Base-by-base conservation (phyloP, 1,140 invertebrate genomes). In the Sipha flava region DNA sequence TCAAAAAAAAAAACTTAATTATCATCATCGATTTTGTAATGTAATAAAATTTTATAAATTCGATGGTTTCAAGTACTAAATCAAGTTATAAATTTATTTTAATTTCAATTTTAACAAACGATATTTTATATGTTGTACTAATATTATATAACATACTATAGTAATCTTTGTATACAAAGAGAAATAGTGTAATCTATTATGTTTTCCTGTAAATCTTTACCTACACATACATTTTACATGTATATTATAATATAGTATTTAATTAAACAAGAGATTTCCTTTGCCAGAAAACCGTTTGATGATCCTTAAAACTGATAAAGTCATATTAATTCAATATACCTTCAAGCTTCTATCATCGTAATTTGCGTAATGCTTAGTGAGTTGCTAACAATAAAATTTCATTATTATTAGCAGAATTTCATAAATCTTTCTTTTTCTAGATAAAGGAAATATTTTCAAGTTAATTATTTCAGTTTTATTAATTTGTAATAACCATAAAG, bases 231-330 rank as follows among this genome's bases (percentile, higher is more conserved):
- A 21, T 3, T 37, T 10, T 21, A 18, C 57, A 34, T 6, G 23
- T 62, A 31, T 31, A 23, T 31, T 23, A 23, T n/a, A n/a, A n/a
- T 43, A 68, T 23, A 12, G 4, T 26, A 26, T 68, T 68, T 68
- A 68, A 68, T 68, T 68, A 43, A 68, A 68, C 64, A 18, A 26
- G 64, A 68, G 21, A 43, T 68, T 40, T 68, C 37, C 34, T 68
- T 43, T 43, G 59, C 10, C 16, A 21, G 31, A 12, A 37, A 29
- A 16, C 31, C 31, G 34, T 34, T 64, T 37, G 59, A 21, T 37
- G 64, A 68, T 68, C 37, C 12, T 18, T 26, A 14, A 16, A 68
- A 43, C 37, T 26, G 37, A 68, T 68, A 68, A 37, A 9, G 14
- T 23, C 37, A 18, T 43, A 26, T 66, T 37, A 37, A 21, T 66